Percentiles rank a stretch among this genome's conserved stretches.
Conservation (phyloP, 2,888 invertebrate species). For the Plagiodera versicolora region DNA sequence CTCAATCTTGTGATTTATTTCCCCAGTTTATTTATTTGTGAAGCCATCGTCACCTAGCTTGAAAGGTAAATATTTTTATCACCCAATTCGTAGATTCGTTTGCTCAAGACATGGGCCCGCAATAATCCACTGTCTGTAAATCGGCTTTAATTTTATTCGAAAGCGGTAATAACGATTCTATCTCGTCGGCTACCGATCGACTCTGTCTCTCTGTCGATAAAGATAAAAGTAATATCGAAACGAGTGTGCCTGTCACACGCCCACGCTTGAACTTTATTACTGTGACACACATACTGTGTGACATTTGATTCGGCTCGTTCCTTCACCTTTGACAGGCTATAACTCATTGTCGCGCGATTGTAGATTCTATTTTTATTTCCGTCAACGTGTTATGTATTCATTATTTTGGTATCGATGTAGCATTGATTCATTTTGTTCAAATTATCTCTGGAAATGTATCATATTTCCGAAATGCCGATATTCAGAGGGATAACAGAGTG, state of each 20-base stretch:
- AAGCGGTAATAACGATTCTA: background rate
- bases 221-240: background rate
- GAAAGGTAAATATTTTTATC: too few species aligned
- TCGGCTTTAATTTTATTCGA: background rate
- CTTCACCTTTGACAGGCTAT: background rate
- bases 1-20: too few species aligned
- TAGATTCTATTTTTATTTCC: constrained; percentile 3
- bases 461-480: too few species aligned
- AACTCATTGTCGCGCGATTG: background rate
- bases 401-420: too few species aligned
- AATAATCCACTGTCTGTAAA: background rate
- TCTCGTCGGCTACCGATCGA: background rate
- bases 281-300: background rate
- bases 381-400: background rate
- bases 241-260: constrained; percentile 1
- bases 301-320: constrained; percentile 1
- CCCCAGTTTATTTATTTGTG: too few species aligned
- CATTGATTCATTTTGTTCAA: too few species aligned
- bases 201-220: background rate
- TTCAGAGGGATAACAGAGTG: too few species aligned
- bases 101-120: background rate
- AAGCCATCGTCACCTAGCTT: too few species aligned
- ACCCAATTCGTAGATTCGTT: background rate
- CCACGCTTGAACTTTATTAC: background rate
- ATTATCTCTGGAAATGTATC: too few species aligned